phyloP scores from a whole-genome alignment of 1,140 invertebrate genomes.

The Drosophila pachea region DNA sequence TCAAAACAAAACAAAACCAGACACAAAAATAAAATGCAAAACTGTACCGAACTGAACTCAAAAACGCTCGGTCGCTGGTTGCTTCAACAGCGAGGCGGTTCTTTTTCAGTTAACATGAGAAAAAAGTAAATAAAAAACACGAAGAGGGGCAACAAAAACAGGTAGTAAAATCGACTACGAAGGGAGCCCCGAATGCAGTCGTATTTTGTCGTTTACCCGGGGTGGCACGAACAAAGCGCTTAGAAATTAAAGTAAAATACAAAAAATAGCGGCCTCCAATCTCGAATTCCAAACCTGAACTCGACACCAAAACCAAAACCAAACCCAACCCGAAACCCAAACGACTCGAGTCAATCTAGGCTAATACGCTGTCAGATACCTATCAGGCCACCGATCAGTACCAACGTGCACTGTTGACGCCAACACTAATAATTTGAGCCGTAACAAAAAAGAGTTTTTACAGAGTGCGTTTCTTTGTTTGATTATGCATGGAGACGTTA shows the following conservation, averaged over 20 bases:
- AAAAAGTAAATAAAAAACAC: conserved; percentile 28
- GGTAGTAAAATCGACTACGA: conserved; percentile 65
- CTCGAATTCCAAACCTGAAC: conserved; percentile 10
- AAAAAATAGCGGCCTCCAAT: conserved; percentile 15
- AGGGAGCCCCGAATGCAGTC: conserved; percentile 28
- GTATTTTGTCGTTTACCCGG: conserved; percentile 21
- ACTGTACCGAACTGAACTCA: conserved; percentile 66
- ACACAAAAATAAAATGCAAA: conserved; percentile 42
- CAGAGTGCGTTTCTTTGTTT: conserved; percentile 20
- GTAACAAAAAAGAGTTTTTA: conserved; percentile 31
- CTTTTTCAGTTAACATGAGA: conserved; percentile 66
- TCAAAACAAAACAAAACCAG: conserved; percentile 24
- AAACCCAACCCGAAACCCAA: background rate
- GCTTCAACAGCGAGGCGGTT: conserved; percentile 39
- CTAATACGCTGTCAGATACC: conserved; percentile 17
- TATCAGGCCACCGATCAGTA: conserved; percentile 4
- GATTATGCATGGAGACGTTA: conserved; percentile 11
- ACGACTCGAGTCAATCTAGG: conserved; percentile 18
- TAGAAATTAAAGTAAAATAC: conserved; percentile 66
- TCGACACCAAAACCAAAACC: conserved; percentile 18
- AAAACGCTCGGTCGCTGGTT: conserved; percentile 45
- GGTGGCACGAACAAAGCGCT: conserved; percentile 43
- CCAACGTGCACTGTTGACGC: conserved; percentile 39
- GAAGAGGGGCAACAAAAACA: conserved; percentile 67
- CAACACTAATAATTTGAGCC: conserved; percentile 52